A percentile compares a stretch with the other conserved stretches of the same genome.
Conservation (phyloP, 2,797 vertebrate genomes). For the Pantherophis alleghaniensis region DNA sequence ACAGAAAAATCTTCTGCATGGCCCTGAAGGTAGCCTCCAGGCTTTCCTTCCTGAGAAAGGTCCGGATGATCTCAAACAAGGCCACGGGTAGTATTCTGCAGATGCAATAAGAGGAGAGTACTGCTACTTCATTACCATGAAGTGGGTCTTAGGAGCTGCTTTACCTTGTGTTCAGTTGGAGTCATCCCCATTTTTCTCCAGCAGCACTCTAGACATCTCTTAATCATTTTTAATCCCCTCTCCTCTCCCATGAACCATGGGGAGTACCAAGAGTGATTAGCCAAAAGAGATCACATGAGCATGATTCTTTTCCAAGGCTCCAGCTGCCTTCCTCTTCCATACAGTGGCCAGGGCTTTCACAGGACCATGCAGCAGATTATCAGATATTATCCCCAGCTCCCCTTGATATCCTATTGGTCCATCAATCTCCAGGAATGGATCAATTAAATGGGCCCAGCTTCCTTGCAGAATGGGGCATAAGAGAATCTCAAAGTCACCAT, state of each 20-base stretch:
- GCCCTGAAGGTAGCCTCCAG: neutral
- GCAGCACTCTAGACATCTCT: neutral
- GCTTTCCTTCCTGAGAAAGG: neutral
- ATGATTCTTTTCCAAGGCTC: neutral
- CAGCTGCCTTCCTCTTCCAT: neutral
- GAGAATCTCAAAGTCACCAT: neutral
- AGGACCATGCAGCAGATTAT: neutral
- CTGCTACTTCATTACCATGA: neutral
- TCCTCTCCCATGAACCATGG: neutral
- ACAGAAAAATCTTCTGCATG: neutral
- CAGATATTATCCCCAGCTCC: neutral
- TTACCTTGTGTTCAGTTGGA: neutral
- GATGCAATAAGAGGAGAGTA: neutral
- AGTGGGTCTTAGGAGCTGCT: neutral
- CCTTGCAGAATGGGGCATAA: neutral
- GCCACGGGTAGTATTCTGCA: neutral
- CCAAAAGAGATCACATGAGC: neutral
- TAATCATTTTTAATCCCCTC: neutral
- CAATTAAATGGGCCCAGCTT: neutral
- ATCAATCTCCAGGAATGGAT: neutral
- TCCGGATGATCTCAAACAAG: neutral
- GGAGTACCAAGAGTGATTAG: neutral
- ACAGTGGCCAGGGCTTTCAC: neutral
- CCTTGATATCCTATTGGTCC: neutral
- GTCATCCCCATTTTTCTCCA: neutral